These are phyloP conservation scores for Amphiprion ocellaris DNA, from an alignment of 2,113 vertebrate species.

Conservation along the genomic window DNA sequence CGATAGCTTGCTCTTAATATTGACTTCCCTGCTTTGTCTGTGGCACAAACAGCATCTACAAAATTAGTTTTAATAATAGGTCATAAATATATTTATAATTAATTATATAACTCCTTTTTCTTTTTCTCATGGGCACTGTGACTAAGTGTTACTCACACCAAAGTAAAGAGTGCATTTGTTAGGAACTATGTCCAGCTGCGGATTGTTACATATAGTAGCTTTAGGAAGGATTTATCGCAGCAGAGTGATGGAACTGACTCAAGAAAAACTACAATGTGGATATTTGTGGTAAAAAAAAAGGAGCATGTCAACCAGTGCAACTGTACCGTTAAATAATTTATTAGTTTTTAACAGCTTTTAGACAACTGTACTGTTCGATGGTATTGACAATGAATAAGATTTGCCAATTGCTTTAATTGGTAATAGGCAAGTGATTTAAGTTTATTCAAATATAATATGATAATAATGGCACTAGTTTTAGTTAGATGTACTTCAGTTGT, in stretches of 20 bases:
- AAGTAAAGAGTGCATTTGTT: not conserved
- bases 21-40: not conserved
- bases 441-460: too few species aligned
- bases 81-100: not conserved
- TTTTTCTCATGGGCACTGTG: too few species aligned
- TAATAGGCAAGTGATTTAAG: too few species aligned
- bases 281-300: not conserved
- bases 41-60: not conserved
- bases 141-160: too few species aligned
- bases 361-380: not conserved
- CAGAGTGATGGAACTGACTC: not conserved
- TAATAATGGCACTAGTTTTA: not conserved
- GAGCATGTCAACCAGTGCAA: not conserved
- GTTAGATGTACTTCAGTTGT: not conserved
- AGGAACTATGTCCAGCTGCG: conserved; percentile 1
- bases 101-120: not conserved
- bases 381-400: too few species aligned
- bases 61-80: not conserved
- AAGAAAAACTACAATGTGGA: not conserved
- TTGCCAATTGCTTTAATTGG: too few species aligned
- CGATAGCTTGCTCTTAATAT: not conserved
- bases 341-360: not conserved
- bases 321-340: too few species aligned
- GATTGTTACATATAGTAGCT: conserved; percentile 3
- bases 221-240: too few species aligned